These are phyloP conservation scores for Phocides pigmalion DNA, from an alignment of 1,140 invertebrate species.

Conservation along the genomic window DNA sequence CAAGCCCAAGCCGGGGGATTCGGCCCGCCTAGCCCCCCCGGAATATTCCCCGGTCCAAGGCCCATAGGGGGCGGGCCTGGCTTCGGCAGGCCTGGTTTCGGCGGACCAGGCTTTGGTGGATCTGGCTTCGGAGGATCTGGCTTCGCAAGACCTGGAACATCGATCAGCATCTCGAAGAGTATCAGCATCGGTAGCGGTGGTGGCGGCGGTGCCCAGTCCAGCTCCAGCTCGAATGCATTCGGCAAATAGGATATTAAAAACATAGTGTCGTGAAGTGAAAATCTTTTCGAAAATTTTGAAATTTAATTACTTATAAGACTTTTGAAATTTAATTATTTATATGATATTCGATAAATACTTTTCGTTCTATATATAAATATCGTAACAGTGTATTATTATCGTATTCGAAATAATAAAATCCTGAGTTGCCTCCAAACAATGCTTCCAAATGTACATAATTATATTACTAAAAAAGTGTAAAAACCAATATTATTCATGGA, in stretches of 20 bases:
- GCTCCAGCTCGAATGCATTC: conserved; percentile 34
- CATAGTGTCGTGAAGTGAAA: neutral
- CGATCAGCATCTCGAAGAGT: conserved; percentile 56
- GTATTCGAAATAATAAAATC: too few species aligned
- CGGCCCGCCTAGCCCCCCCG: conserved; percentile 17
- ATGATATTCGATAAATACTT: too few species aligned
- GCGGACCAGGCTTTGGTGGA: conserved; percentile 20
- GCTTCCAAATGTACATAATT: too few species aligned
- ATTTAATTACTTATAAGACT: too few species aligned
- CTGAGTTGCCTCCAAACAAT: too few species aligned
- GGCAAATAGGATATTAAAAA: conserved; percentile 31
- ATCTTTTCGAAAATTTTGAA: too few species aligned
- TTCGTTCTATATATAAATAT: too few species aligned
- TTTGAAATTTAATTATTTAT: too few species aligned
- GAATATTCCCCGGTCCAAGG: neutral
- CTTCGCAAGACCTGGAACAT: conserved; percentile 13
- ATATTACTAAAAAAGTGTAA: too few species aligned
- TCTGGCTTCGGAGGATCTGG: neutral
- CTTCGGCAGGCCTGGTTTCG: neutral
- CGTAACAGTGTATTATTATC: too few species aligned
- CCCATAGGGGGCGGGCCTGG: neutral
- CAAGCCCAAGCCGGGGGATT: conserved; percentile 39
- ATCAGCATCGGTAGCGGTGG: conserved; percentile 50
- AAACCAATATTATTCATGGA: too few species aligned
- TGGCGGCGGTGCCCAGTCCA: conserved; percentile 40